Conservation (phyloP, 1,140 invertebrate species). For the Chionoecetes opilio region DNA sequence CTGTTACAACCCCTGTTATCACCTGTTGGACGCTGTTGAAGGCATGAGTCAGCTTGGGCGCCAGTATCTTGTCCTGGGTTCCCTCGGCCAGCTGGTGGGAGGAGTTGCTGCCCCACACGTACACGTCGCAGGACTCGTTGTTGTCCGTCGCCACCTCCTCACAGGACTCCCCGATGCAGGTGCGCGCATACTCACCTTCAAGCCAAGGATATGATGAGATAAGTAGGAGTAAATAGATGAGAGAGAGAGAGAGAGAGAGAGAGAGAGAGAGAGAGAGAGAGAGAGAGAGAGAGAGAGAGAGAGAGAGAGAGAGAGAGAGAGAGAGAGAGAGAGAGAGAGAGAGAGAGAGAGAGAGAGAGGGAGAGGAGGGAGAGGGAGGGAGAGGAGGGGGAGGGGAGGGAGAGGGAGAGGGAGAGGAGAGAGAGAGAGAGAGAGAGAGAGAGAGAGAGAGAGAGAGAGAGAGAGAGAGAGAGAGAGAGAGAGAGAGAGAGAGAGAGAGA, state of each 20-base stretch:
- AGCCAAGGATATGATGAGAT: too few relatives aligned
- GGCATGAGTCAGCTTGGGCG: constrained; percentile 86
- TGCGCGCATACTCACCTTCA: constrained; percentile 76
- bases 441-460: too few relatives aligned
- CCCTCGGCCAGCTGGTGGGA: constrained; percentile 88
- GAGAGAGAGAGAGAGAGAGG: background rate
- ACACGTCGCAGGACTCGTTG: constrained; percentile 85
- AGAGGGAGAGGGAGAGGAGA: background rate
- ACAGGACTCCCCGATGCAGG: constrained; percentile 68
- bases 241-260: background rate
- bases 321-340: too few relatives aligned
- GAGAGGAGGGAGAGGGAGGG: background rate
- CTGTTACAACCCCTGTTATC: too few relatives aligned
- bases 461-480: too few relatives aligned
- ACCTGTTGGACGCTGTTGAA: constrained; percentile 87
- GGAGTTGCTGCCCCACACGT: constrained; percentile 89
- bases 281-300: background rate
- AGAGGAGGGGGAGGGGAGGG: background rate
- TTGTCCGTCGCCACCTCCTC: constrained; percentile 63
- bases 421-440: background rate
- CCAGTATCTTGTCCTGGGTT: constrained; percentile 87
- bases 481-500: too few relatives aligned
- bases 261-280: background rate
- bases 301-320: too few relatives aligned
- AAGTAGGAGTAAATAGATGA: background rate